Evolutionary conservation across 2,113 vertebrate species (phyloP).

Genomic region (Carlito syrichta): DNA sequence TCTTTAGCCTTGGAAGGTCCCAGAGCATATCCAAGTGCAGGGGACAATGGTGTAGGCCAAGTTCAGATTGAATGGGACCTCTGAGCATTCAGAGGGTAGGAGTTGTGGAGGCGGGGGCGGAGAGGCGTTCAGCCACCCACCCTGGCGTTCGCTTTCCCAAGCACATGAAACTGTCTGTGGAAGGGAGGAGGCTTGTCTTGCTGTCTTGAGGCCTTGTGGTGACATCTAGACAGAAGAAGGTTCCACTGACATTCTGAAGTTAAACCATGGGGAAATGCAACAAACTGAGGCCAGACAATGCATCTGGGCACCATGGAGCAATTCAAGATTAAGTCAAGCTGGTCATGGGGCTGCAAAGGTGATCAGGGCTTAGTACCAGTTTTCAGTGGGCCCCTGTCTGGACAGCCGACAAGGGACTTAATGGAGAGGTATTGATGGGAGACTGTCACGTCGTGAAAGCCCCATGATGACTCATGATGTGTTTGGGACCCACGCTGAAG

Average conservation of each 20-base stretch:
- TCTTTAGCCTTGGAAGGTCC: too few species aligned
- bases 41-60: neutral
- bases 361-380: neutral
- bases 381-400: neutral
- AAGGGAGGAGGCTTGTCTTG: neutral
- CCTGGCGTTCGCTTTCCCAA: neutral
- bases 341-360: neutral
- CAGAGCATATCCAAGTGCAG: neutral
- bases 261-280: neutral
- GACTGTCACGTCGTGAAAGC: neutral
- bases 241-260: accelerated
- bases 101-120: neutral
- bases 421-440: neutral
- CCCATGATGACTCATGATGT: neutral
- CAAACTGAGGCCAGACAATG: neutral
- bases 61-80: neutral
- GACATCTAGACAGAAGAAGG: neutral
- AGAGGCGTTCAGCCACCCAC: too few species aligned
- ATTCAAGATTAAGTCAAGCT: neutral
- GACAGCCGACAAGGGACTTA: neutral
- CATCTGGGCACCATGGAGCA: accelerated
- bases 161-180: neutral
- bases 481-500: neutral
- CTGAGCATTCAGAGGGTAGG: too few species aligned
- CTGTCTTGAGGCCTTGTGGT: too few species aligned